Evolutionary conservation across 2,888 invertebrate genomes (phyloP).

Genomic region (Nymphalis urticae): DNA sequence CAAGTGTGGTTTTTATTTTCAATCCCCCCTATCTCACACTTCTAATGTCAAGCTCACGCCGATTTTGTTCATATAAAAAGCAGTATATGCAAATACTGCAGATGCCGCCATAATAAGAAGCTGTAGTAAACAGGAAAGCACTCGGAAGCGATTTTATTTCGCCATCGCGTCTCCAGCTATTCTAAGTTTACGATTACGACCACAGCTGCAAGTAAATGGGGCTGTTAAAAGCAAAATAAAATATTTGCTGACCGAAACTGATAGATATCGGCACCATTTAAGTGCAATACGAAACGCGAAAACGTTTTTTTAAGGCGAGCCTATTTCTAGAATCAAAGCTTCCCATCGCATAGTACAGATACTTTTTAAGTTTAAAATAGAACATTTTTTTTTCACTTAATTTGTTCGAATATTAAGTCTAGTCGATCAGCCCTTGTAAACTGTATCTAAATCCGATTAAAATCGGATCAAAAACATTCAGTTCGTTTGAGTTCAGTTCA

Average conservation of each 20-base stretch:
- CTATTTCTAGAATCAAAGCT: too few species aligned
- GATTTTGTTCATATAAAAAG: background rate
- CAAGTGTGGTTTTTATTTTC: background rate
- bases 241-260: constrained; percentile 33
- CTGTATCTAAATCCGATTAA: background rate
- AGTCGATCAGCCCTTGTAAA: background rate
- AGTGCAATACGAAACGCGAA: background rate
- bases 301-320: too few species aligned
- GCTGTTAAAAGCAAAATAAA: constrained; percentile 39
- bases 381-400: too few species aligned
- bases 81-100: constrained; percentile 33
- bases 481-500: background rate
- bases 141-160: constrained; percentile 36
- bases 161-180: constrained; percentile 30
- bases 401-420: too few species aligned
- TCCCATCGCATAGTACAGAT: too few species aligned
- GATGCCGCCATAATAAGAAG: constrained; percentile 30
- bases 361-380: too few species aligned
- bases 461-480: background rate
- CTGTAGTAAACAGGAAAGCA: constrained; percentile 30
- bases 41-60: background rate
- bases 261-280: constrained; percentile 20
- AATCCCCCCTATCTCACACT: background rate
- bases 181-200: constrained; percentile 38
- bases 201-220: constrained; percentile 37